phyloP scores from a whole-genome alignment of 2,797 vertebrate species.

The Karalla daura region DNA sequence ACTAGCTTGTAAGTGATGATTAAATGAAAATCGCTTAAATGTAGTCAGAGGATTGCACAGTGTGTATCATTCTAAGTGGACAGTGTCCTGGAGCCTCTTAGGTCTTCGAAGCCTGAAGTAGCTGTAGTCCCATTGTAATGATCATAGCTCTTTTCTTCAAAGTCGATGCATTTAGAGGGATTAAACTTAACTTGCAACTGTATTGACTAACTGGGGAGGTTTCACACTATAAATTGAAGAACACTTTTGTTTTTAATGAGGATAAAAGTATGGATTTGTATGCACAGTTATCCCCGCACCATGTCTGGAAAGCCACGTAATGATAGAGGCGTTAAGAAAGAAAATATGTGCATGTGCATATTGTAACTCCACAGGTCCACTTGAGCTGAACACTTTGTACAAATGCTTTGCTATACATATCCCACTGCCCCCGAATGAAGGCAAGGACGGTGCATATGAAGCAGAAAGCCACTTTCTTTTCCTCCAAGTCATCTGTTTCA shows the following conservation, averaged over 20 bases:
- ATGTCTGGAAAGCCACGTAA: neutral
- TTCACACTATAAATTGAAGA: too few species aligned
- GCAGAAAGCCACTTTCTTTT: neutral
- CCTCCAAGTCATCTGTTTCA: slow-evolving; percentile 8
- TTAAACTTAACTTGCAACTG: too few species aligned
- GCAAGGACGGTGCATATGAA: neutral
- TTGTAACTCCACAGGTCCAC: neutral
- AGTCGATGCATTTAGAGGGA: neutral
- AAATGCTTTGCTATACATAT: neutral
- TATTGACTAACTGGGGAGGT: too few species aligned
- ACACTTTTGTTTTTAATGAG: too few species aligned
- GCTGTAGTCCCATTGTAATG: neutral
- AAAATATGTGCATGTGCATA: neutral
- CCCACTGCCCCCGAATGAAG: neutral
- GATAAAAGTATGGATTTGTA: neutral
- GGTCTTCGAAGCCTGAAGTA: neutral
- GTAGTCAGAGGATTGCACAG: fast-evolving
- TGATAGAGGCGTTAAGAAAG: neutral
- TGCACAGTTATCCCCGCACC: neutral
- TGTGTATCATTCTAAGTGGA: neutral
- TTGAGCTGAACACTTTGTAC: neutral
- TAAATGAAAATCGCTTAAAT: neutral
- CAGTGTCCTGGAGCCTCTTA: neutral
- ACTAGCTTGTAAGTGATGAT: slow-evolving; percentile 38
- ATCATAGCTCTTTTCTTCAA: neutral